Conservation (phyloP, 2,113 vertebrate species). For the Psammodynastes pulverulentus region DNA sequence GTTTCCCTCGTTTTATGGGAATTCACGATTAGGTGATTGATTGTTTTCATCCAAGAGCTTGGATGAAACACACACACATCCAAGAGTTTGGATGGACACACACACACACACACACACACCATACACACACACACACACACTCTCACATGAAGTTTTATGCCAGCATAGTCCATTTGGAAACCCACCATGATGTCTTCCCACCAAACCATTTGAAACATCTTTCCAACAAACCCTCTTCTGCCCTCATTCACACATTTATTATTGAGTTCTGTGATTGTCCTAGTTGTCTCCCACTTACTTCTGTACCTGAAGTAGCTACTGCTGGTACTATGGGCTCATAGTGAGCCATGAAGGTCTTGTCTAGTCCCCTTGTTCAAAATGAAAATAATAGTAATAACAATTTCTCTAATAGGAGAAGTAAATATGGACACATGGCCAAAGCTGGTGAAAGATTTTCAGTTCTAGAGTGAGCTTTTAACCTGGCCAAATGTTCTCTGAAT, state of each 20-base stretch:
- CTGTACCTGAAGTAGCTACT: background rate
- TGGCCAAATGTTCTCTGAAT: background rate
- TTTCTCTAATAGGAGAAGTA: background rate
- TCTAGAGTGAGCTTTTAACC: background rate
- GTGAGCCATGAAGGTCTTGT: background rate
- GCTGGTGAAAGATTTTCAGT: background rate
- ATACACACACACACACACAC: background rate
- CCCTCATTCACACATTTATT: background rate
- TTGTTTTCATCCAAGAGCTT: background rate
- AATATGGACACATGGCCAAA: background rate
- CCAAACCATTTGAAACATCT: background rate
- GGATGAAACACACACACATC: background rate
- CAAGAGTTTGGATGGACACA: background rate
- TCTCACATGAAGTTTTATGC: background rate
- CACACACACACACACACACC: background rate
- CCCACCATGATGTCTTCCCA: background rate
- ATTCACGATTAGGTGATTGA: background rate
- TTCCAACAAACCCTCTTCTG: background rate
- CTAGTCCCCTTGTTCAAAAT: background rate
- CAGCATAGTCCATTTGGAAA: background rate
- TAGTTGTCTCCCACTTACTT: background rate
- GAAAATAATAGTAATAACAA: too few species aligned
- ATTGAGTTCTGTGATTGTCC: background rate
- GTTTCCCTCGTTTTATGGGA: background rate
- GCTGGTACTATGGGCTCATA: background rate